Base-by-base conservation (phyloP, 2,113 vertebrate species). In the Chamaea fasciata region DNA sequence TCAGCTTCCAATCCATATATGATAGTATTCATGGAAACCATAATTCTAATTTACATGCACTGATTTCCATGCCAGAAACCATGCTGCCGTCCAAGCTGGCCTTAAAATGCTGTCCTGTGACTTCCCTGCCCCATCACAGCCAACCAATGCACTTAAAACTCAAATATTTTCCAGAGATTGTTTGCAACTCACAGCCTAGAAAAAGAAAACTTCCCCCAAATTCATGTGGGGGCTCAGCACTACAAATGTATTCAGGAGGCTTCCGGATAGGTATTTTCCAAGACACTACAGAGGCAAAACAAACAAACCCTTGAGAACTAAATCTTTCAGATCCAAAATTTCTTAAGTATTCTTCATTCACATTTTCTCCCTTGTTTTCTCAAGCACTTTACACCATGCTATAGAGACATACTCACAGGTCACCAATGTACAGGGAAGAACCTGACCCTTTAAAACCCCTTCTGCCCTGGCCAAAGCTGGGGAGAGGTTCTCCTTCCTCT, bases 1-100 rank as follows among this genome's bases (percentile, higher is more conserved):
- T 89, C 70, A 87, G 89, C 95, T 90, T 93, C 80, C 92, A 95
- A 93, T 89, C 94, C 95, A 94, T 96, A 96, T 96, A 97, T 97
- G 95, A 94, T 90, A 95, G 95, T 83, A 96, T 95, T 94, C 52
- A 94, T 93, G 83, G 94, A 94, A 91, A 94, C 90, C 94, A 89
- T 94, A 95, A 71, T 56, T 81, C 90, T 94, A 84, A 96, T 94
- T 97, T 89, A 92, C 83, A 94, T 93, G 89, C 41, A 19, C 63
- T 15, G 52, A 52, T 91, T 91, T 90, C 77, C 52, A 85, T 96
- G 95, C 93, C 91, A 96, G 92, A 82, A 95, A 92, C 71, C 2
- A 13, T 49, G 74, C 76, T 92, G 89, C 83, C 0, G 15, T 89
- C 89, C 87, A 95, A 90, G 65, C 56, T 42, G 0, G 52, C 78